A percentile compares a stretch with the other conserved stretches of the same genome.
Evolutionary conservation across 2,113 vertebrate species (phyloP).

Genomic region (Zosterops hypoxanthus): DNA sequence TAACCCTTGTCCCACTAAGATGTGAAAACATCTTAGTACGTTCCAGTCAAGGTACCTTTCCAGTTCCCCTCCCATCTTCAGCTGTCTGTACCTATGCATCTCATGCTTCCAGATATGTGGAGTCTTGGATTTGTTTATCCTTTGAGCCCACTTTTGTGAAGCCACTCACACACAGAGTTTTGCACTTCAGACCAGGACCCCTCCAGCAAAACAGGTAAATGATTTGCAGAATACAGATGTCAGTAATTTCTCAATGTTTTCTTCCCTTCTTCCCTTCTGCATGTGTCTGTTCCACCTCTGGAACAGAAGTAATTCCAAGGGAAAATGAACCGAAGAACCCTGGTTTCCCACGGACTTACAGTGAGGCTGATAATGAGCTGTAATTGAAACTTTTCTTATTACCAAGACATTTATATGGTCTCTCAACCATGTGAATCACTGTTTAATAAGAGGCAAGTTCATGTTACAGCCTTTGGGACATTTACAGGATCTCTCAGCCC

Average conservation of each 20-base stretch:
- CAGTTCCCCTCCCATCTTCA: background rate
- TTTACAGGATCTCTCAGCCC: conserved; percentile 16
- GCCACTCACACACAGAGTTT: background rate
- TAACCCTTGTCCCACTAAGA: background rate
- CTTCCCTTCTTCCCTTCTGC: background rate
- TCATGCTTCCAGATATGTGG: background rate
- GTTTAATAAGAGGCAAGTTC: conserved; percentile 49
- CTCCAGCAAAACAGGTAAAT: background rate
- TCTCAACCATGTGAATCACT: conserved; percentile 39
- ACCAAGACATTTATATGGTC: conserved; percentile 36
- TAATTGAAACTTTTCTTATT: conserved; percentile 61
- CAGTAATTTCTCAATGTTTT: background rate
- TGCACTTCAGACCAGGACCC: background rate
- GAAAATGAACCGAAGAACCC: background rate
- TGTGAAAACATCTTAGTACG: background rate
- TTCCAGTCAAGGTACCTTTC: background rate
- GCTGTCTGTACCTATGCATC: accelerated
- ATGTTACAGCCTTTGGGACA: conserved; percentile 60
- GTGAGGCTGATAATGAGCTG: conserved; percentile 38
- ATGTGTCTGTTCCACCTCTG: background rate
- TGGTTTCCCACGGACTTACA: conserved; percentile 13
- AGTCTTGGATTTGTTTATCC: background rate
- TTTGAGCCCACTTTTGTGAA: background rate
- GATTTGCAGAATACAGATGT: background rate
- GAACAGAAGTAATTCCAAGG: background rate